Percentiles rank a stretch among this genome's conserved stretches.
These are phyloP conservation scores for Cuculus canorus DNA, from an alignment of 2,797 vertebrate genomes.

Conservation along the genomic window DNA sequence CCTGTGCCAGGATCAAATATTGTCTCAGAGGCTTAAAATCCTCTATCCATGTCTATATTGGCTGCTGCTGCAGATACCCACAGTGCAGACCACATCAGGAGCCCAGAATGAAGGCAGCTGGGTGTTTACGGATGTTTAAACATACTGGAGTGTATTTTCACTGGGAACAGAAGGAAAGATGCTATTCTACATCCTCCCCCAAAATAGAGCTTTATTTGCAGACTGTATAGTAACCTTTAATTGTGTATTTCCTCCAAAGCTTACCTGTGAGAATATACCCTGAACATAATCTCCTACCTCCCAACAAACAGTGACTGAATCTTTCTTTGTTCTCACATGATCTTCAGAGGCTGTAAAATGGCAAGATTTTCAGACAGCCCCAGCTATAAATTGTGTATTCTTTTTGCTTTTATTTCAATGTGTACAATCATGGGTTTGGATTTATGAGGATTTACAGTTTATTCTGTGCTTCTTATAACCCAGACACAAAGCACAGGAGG, in stretches of 20 bases:
- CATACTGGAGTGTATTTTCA: not conserved
- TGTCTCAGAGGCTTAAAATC: not conserved
- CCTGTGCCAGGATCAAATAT: not conserved
- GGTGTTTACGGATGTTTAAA: not conserved
- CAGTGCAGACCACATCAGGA: not conserved
- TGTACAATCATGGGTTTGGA: not conserved
- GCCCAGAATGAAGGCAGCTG: not conserved
- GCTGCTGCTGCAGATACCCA: not conserved
- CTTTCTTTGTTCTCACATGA: not conserved
- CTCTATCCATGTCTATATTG: not conserved
- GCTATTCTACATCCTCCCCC: not conserved
- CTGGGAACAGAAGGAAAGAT: not conserved
- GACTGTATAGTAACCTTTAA: not conserved
- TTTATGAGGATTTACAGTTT: not conserved
- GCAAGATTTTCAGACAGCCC: not conserved
- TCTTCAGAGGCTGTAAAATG: not conserved
- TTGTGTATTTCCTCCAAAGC: not conserved
- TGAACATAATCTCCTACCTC: not conserved
- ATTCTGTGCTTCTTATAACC: not conserved
- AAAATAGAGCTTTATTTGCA: not conserved
- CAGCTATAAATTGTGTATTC: not conserved
- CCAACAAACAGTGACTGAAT: not conserved
- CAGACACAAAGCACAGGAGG: not conserved
- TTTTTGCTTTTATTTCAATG: not conserved
- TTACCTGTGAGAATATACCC: not conserved